These are phyloP conservation scores for Salvator merianae DNA, from an alignment of 2,113 vertebrate species.

Conservation along the genomic window DNA sequence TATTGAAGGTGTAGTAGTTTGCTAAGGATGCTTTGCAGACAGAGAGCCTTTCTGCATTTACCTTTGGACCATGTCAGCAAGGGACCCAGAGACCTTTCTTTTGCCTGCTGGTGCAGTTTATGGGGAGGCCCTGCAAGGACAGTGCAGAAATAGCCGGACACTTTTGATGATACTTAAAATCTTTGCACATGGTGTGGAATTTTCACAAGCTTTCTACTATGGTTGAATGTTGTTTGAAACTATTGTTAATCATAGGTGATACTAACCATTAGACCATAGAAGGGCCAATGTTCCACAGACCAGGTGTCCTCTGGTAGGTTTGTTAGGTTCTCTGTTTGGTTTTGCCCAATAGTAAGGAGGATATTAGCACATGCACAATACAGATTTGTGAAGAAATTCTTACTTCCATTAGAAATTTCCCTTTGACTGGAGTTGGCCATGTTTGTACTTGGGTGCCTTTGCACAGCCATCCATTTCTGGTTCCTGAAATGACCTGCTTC, in stretches of 20 bases:
- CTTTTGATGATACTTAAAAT: no score
- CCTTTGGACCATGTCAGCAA: no score
- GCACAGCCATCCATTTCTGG: no score
- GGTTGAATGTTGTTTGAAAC: not conserved
- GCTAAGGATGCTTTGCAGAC: not conserved
- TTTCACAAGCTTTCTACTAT: not conserved
- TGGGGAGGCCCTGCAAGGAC: no score
- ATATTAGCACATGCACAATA: not conserved
- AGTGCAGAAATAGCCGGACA: no score
- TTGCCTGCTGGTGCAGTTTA: no score
- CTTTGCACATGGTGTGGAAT: not conserved
- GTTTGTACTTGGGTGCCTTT: no score
- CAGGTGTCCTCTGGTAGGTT: no score
- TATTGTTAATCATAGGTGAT: not conserved
- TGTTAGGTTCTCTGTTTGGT: not conserved
- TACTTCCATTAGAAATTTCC: not conserved
- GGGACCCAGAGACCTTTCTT: no score
- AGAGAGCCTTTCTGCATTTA: no score
- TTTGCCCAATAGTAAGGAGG: not conserved
- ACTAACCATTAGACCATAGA: not conserved
- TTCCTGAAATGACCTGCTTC: no score
- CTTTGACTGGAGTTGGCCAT: not conserved
- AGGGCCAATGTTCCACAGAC: not conserved
- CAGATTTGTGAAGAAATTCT: not conserved
- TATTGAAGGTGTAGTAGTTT: not conserved